phyloP scores from a whole-genome alignment of 2,113 vertebrate genomes.

The Clinocottus analis region DNA sequence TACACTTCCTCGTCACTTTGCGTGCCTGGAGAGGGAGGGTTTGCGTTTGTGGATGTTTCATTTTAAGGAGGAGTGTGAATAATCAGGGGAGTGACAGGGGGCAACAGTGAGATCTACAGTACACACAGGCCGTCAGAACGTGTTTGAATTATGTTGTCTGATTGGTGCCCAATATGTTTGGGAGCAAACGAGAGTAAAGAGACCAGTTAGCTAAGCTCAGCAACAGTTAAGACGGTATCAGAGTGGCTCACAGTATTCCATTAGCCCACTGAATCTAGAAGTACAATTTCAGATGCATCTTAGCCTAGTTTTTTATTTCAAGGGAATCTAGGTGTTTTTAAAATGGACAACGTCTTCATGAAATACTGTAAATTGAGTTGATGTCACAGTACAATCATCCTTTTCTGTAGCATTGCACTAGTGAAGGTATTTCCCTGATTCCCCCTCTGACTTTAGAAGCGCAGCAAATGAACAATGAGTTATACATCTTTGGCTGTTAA shows the following conservation, averaged over 20 bases:
- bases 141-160: slow-evolving; percentile 69
- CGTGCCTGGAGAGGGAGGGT: slow-evolving; percentile 45
- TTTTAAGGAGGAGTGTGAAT: slow-evolving; percentile 55
- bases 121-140: slow-evolving; percentile 45
- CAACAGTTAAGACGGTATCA: slow-evolving; percentile 40
- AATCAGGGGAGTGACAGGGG: slow-evolving; percentile 64
- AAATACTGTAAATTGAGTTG: neutral
- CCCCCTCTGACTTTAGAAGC: neutral
- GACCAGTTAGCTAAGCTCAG: slow-evolving; percentile 60
- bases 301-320: neutral
- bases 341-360: neutral
- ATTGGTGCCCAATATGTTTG: slow-evolving; percentile 67
- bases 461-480: slow-evolving; percentile 37
- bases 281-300: neutral
- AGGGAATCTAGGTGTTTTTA: neutral
- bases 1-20: slow-evolving; percentile 51
- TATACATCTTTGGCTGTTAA: slow-evolving; percentile 43
- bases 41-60: slow-evolving; percentile 55
- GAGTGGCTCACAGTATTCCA: neutral
- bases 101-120: slow-evolving; percentile 35
- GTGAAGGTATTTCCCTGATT: neutral
- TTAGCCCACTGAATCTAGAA: neutral
- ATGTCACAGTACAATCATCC: neutral
- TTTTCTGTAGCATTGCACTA: neutral
- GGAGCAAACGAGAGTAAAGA: slow-evolving; percentile 62